Evolutionary conservation across 2,888 invertebrate species (phyloP), one percentile per base, ranked within the genome.

Genomic region (Pherbina coryleti): DNA sequence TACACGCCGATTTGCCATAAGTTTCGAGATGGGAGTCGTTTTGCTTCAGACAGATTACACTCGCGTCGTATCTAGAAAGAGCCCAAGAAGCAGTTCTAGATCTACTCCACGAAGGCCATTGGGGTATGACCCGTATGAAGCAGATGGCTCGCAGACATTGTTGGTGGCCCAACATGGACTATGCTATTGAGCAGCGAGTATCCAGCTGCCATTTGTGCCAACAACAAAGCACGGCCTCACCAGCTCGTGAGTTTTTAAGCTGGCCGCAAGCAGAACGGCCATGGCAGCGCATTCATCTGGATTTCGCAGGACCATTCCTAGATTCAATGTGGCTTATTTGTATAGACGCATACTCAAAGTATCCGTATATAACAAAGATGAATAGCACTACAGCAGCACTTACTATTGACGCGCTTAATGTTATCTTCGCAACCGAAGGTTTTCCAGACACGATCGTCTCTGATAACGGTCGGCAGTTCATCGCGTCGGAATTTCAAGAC

Each of bases 321-420:
- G n/a, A n/a, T n/a, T n/a, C n/a, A n/a, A n/a, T n/a, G n/a, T n/a
- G n/a, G n/a, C n/a, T n/a, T n/a, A n/a, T n/a, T n/a, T n/a, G n/a
- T n/a, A n/a, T n/a, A n/a, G n/a, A n/a, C n/a, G n/a, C n/a, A 2
- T 85, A 83, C 80, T 87, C 88, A 0, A 90, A 90, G 79, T 90
- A 88, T 88, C 83, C 86, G 1, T 89, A 90, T 79, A 83, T 87
- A 14, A 81, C 82, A 51, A 77, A 79, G 74, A 83, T 84, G 81
- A 78, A 57, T 14, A 57, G n/a, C n/a, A n/a, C 49, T 49, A 49
- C 57, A 14, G 5, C 57, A 5, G n/a, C n/a, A 14, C n/a, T n/a
- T n/a, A 57, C 57, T 57, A 14, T 19, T 8, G 5, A 57, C 72
- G 49, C 49, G 14, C 49, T 49, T 49, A 7, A 49, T n/a, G n/a